Evolutionary conservation across 2,888 invertebrate genomes (phyloP), one percentile per base, ranked within the genome.

Genomic region (Petrolisthes manimaculis): DNA sequence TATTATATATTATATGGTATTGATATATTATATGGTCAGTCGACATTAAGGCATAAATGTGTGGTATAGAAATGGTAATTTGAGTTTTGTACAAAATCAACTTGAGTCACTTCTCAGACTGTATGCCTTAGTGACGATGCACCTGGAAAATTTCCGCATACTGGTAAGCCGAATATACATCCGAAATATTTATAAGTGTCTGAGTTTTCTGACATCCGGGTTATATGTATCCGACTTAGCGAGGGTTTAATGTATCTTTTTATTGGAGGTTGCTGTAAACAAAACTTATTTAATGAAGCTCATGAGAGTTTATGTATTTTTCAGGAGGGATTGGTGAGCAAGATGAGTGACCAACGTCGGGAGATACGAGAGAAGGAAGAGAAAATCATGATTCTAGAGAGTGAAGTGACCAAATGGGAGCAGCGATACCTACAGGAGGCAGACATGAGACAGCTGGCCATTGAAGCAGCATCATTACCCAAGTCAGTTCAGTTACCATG

Each of bases 351-450:
- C 91, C 93, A 96, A 88, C 95, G 95, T 92, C 94, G 95, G 92
- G 94, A 95, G 91, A 92, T 96, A 77, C 94, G 95, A 82, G 96
- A 96, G 92, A 92, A 95, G 56, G 89, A 89, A n/a, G 89, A 89
- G 61, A 87, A 95, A 92, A 95, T 96, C 69, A 95, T 95, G 94
- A 93, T 95, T 89, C 94, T 96, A 86, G 96, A 96, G 93, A 96
- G 96, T 0, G 96, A 96, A 92, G 96, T 96, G 92, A 95, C 96
- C 91, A 96, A 96, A 94, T 96, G 96, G 96, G 97, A 97, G 93
- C 96, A 97, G 93, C 94, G 96, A 82, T 97, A 96, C 93, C 94
- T 97, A 83, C 97, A 97, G 93, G 97, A 97, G 93, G 96, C 95
- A 91, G 96, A 96, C 75, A 93, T 96, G 91, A 93, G 96, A 51